These are phyloP conservation scores for Eretmocerus hayati DNA, from an alignment of 2,888 invertebrate species.

Conservation along the genomic window DNA sequence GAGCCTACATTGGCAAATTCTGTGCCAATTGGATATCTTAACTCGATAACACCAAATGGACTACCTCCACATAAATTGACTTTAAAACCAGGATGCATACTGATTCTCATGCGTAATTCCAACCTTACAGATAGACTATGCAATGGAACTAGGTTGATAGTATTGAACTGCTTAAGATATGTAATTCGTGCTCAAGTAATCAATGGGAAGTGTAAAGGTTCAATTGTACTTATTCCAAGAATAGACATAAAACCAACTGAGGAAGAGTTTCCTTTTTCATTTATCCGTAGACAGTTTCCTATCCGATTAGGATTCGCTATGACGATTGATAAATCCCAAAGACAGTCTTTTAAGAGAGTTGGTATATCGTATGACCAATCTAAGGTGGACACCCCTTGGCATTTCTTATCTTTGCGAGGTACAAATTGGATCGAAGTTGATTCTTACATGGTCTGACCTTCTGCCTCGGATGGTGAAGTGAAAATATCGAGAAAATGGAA, in stretches of 20 bases:
- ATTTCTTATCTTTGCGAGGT: too few relatives aligned
- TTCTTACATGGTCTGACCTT: too few relatives aligned
- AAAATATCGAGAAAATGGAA: too few relatives aligned
- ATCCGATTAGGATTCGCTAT: slow-evolving; percentile 24
- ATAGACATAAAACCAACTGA: slow-evolving; percentile 21
- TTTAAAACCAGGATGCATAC: slow-evolving; percentile 18
- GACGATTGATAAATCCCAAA: slow-evolving; percentile 25
- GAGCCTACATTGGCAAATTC: slow-evolving; percentile 8
- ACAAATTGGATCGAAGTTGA: too few relatives aligned
- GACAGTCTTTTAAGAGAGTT: slow-evolving; percentile 21
- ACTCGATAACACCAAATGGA: slow-evolving; percentile 17
- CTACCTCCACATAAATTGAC: slow-evolving; percentile 21
- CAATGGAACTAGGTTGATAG: slow-evolving; percentile 24
- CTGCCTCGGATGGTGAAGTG: too few relatives aligned
- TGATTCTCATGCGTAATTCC: slow-evolving; percentile 24
- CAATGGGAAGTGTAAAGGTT: slow-evolving; percentile 20
- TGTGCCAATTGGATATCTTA: slow-evolving; percentile 19
- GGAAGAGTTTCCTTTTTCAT: slow-evolving; percentile 18
- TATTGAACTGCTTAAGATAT: slow-evolving; percentile 19
- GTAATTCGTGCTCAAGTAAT: slow-evolving; percentile 23
- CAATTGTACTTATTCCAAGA: slow-evolving; percentile 16
- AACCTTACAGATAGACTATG: slow-evolving; percentile 23
- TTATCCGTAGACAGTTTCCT: slow-evolving; percentile 22
- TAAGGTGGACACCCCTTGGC: too few relatives aligned
- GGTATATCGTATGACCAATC: too few relatives aligned